A percentile compares a stretch with the other conserved stretches of the same genome.
Evolutionary conservation across 2,797 vertebrate genomes (phyloP).

Genomic region (Eulemur rubriventer): DNA sequence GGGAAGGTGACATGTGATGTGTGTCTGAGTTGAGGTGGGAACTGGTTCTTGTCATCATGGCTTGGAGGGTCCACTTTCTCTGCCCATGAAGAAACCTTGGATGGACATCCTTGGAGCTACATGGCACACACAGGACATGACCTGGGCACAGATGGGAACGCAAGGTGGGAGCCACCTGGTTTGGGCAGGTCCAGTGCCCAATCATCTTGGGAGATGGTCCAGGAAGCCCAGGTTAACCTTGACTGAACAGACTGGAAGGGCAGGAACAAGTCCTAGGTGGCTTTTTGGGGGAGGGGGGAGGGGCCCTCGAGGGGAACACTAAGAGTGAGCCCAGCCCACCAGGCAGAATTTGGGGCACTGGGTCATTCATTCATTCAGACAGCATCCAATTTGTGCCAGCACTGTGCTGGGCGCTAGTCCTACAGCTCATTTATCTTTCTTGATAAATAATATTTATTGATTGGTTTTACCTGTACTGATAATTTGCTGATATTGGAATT

Average conservation of each 20-base stretch:
- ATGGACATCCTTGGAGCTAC: not conserved
- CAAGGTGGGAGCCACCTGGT: not conserved
- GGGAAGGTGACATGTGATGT: accelerated
- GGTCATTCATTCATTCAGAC: not conserved
- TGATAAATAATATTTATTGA: not conserved
- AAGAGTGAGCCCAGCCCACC: not conserved
- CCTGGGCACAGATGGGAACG: not conserved
- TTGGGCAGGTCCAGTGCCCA: not conserved
- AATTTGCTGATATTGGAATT: not conserved
- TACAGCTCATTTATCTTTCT: not conserved
- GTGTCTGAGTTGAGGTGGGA: not conserved
- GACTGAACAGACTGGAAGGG: not conserved
- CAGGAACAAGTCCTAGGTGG: not conserved
- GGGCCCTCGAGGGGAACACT: not conserved
- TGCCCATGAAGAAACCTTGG: not conserved
- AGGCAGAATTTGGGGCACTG: not conserved
- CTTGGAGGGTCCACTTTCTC: not conserved
- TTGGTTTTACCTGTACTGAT: not conserved
- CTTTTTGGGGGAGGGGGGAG: no score
- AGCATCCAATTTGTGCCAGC: not conserved
- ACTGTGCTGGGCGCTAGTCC: not conserved
- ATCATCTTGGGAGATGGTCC: not conserved
- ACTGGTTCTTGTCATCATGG: not conserved
- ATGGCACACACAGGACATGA: not conserved
- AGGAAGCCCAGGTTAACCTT: not conserved